Base-by-base conservation (phyloP, 2,888 invertebrate species). In the Drosophila fulvimacula region DNA sequence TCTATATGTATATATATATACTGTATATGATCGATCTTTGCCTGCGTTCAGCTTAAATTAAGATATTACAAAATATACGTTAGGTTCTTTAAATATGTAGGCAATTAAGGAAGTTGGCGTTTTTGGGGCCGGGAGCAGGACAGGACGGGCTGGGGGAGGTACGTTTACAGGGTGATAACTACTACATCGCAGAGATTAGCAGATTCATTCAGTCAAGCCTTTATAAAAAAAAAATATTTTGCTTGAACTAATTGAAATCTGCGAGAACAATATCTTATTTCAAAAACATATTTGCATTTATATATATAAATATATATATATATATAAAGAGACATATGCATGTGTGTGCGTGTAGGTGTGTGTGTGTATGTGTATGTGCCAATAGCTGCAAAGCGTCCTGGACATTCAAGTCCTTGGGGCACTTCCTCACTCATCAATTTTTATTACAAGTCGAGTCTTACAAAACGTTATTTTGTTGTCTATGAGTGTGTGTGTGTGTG, bases 391-490 rank as follows among this genome's bases (percentile, higher is more conserved):
- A 13, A 11, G 36, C 30, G 41, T 19, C 6, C 32, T 46, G 38
- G 34, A 68, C 62, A 36, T 36, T 32, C 36, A 36, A 36, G 48
- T 67, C 38, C 41, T 39, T 46, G 21, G 21, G 57, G 19, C 60
- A 57, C 53, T 65, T 65, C 53, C 65, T 70, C 65, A 86, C 70
- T 86, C 66, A 82, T 75, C 57, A 78, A 65, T 83, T 87, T 83
- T 58, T 62, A 69, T 69, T 78, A 67, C 65, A 66, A 75, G 53
- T 65, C 69, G 65, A 75, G 51, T 65, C 66, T 63, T 61, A 68
- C 46, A 52, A 67, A 64, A 65, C 68, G 46, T 56, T 21, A n/a
- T 13, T 57, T 58, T 34, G 30, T 55, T 34, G 51, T 34, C 34
- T 34, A 30, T 17, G 10, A n/a, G 21, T 49, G 42, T 64, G 38